phyloP scores from a whole-genome alignment of 2,113 vertebrate genomes.

The Emberiza fucata region DNA sequence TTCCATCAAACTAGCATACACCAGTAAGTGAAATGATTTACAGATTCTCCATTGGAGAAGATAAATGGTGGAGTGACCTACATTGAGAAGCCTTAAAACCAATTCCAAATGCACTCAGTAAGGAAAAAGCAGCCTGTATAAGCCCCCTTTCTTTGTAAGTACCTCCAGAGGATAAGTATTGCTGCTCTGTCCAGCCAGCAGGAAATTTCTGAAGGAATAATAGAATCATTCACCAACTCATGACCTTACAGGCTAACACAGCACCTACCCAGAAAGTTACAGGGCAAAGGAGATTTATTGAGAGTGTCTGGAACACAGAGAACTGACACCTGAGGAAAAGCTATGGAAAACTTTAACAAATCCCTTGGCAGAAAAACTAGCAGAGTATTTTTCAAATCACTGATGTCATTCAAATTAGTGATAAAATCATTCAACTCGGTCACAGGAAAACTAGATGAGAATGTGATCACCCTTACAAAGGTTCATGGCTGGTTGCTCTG shows the following conservation, averaged over 20 bases:
- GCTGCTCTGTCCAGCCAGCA: constrained; percentile 55
- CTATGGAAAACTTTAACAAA: constrained; percentile 48
- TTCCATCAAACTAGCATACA: background rate
- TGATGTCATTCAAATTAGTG: background rate
- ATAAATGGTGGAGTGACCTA: constrained; percentile 56
- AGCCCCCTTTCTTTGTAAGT: constrained; percentile 44
- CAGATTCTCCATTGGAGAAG: constrained; percentile 50
- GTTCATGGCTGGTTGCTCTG: background rate
- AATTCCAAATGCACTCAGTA: constrained; percentile 59
- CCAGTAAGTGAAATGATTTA: constrained; percentile 60
- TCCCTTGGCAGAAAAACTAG: constrained; percentile 11
- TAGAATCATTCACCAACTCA: constrained; percentile 66
- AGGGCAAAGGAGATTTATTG: constrained; percentile 57
- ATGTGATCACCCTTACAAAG: background rate
- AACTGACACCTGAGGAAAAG: constrained; percentile 53
- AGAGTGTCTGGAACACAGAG: constrained; percentile 52
- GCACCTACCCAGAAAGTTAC: constrained; percentile 58
- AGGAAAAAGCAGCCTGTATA: constrained; percentile 21
- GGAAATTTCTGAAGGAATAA: constrained; percentile 69
- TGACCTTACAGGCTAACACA: constrained; percentile 47
- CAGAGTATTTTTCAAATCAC: constrained; percentile 18
- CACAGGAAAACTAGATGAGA: constrained; percentile 8
- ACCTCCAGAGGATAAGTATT: constrained; percentile 52
- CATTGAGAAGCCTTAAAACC: constrained; percentile 43
- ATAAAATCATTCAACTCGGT: background rate